Evolutionary conservation across 2,797 vertebrate genomes (phyloP).

Genomic region (Cirrhinus mrigala): DNA sequence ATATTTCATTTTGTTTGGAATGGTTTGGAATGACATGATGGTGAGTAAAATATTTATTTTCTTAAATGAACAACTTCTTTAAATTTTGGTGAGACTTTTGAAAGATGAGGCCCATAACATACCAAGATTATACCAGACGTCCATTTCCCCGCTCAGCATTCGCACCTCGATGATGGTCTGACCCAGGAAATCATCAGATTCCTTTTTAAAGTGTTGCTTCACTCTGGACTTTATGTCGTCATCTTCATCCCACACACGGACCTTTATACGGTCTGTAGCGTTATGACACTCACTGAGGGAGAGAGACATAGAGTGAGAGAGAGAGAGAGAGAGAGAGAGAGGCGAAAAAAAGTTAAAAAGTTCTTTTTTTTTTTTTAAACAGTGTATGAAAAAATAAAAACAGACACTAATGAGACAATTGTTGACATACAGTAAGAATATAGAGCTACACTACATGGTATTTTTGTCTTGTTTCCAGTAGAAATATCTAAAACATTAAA

Average conservation of each 20-base stretch:
- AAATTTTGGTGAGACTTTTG: background rate
- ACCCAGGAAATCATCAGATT: constrained; percentile 96
- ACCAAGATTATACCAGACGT: constrained; percentile 99
- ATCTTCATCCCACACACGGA: constrained; percentile 97
- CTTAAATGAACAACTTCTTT: background rate
- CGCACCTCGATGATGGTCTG: constrained; percentile 99
- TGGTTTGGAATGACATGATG: background rate
- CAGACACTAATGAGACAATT: no score
- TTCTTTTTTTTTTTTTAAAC: no score
- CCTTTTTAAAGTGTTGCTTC: constrained; percentile 97
- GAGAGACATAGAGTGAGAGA: constrained; percentile 25
- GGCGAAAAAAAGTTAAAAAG: no score
- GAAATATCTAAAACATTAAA: no score
- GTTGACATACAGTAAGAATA: no score
- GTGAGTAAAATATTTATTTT: no score
- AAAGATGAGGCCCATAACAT: constrained; percentile 43
- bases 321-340: constrained; percentile 31
- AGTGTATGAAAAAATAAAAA: no score
- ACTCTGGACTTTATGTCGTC: constrained; percentile 98
- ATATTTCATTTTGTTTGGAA: background rate
- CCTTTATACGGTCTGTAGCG: constrained; percentile 96
- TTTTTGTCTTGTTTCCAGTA: no score
- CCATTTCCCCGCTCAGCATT: constrained; percentile 97
- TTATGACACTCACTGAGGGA: constrained; percentile 94
- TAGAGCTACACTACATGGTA: no score